Conservation (phyloP, 35 echinoderm and acorn worm species). For the Apostichopus japonicus region DNA sequence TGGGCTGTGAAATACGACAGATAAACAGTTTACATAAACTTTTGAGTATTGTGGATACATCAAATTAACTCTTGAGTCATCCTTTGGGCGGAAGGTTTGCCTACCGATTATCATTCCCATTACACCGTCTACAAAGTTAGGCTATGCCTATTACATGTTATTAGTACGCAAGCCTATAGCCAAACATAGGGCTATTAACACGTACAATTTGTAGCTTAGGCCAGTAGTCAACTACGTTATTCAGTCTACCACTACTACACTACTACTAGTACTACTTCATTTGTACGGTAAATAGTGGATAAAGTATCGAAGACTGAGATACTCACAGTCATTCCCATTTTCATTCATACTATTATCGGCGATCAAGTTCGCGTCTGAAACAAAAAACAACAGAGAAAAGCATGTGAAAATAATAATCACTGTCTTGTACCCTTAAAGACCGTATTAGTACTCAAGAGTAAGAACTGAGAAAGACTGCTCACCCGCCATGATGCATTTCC, state of each 20-base stretch:
- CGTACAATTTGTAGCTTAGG: no score
- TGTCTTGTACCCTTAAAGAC: neutral
- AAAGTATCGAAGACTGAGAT: neutral
- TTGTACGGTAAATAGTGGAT: neutral
- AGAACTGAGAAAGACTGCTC: slow-evolving; percentile 3
- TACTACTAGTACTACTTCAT: neutral
- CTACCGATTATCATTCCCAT: no score
- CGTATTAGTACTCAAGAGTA: neutral
- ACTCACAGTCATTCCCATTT: slow-evolving; percentile 41
- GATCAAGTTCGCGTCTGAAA: slow-evolving; percentile 44
- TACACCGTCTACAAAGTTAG: no score
- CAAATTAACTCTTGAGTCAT: no score
- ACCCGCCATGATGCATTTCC: slow-evolving; percentile 53
- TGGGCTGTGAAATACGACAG: no score
- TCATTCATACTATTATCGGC: slow-evolving; percentile 41
- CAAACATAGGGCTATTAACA: neutral
- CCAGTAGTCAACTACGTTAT: neutral
- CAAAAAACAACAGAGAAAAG: neutral
- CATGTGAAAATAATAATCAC: neutral
- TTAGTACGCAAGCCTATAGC: neutral
- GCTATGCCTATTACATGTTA: neutral
- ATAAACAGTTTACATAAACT: no score
- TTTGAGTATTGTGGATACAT: no score
- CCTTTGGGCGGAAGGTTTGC: no score
- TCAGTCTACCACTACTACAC: no score